phyloP scores from a whole-genome alignment of 2,888 invertebrate genomes.

The Cephonodes hylas region DNA sequence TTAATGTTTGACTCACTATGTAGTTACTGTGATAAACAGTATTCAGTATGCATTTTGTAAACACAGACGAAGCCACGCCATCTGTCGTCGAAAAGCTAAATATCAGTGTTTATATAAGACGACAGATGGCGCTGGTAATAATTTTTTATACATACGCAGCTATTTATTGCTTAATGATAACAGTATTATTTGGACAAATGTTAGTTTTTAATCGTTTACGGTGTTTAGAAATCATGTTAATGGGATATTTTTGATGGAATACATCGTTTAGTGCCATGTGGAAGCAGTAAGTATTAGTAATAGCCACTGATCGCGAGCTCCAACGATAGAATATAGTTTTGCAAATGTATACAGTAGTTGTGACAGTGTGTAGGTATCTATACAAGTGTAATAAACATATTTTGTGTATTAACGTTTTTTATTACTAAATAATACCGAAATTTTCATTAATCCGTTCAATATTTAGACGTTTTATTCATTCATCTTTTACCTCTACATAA shows the following conservation, averaged over 20 bases:
- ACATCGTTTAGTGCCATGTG: constrained; percentile 2
- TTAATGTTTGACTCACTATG: neutral
- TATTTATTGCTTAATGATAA: neutral
- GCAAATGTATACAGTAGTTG: constrained; percentile 8
- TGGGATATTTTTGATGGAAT: neutral
- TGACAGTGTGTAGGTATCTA: constrained; percentile 1
- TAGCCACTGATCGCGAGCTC: neutral
- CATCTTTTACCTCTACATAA: too few relatives aligned
- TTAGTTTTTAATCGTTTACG: constrained; percentile 17
- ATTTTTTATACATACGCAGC: constrained; percentile 8
- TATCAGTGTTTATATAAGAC: neutral
- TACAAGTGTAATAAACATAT: constrained; percentile 3
- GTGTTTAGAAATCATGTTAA: neutral
- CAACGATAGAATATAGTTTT: constrained; percentile 7
- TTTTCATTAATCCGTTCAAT: too few relatives aligned
- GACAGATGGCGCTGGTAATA: neutral
- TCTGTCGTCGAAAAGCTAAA: neutral
- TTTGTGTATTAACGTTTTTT: neutral
- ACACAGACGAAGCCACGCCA: neutral
- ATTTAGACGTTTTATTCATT: too few relatives aligned
- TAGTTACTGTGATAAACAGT: neutral
- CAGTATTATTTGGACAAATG: constrained; percentile 9
- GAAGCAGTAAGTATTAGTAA: constrained; percentile 4
- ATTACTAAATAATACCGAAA: too few relatives aligned
- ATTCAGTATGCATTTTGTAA: neutral